Evolutionary conservation across 2,797 vertebrate genomes (phyloP).

Genomic region (Tauraco hartlaubi): DNA sequence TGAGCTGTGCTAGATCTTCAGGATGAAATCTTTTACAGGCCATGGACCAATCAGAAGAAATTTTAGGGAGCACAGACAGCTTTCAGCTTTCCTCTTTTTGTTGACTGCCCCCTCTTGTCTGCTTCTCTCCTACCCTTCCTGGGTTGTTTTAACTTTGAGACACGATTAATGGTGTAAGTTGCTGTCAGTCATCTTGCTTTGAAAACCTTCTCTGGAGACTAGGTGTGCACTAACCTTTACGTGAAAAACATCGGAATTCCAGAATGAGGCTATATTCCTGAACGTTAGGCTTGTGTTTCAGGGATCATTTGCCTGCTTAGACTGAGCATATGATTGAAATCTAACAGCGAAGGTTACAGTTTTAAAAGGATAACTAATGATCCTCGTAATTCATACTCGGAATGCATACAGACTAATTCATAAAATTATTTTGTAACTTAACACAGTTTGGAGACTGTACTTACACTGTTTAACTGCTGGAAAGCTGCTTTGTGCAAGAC

Average conservation of each 20-base stretch:
- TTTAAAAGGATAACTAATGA: background rate
- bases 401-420: background rate
- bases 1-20: background rate
- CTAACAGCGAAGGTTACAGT: background rate
- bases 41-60: background rate
- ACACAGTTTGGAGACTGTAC: background rate
- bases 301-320: background rate
- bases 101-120: conserved; percentile 7
- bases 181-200: background rate
- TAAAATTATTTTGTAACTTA: conserved; percentile 3
- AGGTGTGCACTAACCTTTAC: background rate
- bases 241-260: background rate
- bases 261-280: background rate
- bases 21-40: background rate
- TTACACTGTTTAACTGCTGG: background rate
- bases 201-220: background rate
- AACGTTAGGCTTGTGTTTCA: background rate
- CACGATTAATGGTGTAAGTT: background rate
- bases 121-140: background rate
- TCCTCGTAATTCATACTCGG: background rate
- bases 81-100: background rate
- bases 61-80: background rate
- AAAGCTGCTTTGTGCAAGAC: background rate
- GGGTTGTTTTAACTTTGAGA: background rate
- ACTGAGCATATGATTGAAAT: background rate